Percentiles rank a stretch among this genome's conserved stretches.
Conservation (phyloP, 2,797 vertebrate species). For the Jordanella pulchra region DNA sequence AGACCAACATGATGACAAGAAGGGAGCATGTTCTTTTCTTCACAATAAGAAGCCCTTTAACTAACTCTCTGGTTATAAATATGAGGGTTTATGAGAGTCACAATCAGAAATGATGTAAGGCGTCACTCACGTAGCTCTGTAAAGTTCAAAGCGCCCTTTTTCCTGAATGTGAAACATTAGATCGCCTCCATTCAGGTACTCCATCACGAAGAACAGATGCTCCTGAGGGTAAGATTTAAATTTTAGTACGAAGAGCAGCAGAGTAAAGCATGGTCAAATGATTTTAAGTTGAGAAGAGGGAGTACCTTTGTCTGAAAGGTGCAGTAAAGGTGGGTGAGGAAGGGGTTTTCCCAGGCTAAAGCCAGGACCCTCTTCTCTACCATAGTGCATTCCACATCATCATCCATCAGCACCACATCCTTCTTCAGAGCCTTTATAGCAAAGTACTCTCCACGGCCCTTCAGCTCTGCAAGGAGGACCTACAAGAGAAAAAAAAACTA, state of each 20-base stretch:
- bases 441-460: slow-evolving; percentile 90
- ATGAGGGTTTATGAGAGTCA: background rate
- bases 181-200: slow-evolving; percentile 97
- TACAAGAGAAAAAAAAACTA: slow-evolving; percentile 52
- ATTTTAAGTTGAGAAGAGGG: background rate
- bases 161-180: slow-evolving; percentile 99
- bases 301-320: slow-evolving; percentile 96
- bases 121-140: slow-evolving; percentile 88
- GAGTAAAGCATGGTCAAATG: background rate
- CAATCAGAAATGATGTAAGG: background rate
- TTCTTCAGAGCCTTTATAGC: slow-evolving; percentile 97
- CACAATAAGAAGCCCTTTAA: slow-evolving; percentile 27
- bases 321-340: slow-evolving; percentile 95
- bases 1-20: background rate
- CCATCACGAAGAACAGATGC: slow-evolving; percentile 99
- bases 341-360: slow-evolving; percentile 95
- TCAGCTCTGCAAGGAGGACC: slow-evolving; percentile 95
- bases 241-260: slow-evolving; percentile 8
- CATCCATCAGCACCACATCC: slow-evolving; percentile 96
- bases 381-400: slow-evolving; percentile 98
- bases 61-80: slow-evolving; percentile 13
- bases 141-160: slow-evolving; percentile 95
- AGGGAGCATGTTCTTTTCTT: slow-evolving; percentile 27
- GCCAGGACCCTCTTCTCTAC: slow-evolving; percentile 96
- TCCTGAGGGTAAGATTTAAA: slow-evolving; percentile 79